Conservation (phyloP, 2,113 vertebrate species). For the Cettia cetti region DNA sequence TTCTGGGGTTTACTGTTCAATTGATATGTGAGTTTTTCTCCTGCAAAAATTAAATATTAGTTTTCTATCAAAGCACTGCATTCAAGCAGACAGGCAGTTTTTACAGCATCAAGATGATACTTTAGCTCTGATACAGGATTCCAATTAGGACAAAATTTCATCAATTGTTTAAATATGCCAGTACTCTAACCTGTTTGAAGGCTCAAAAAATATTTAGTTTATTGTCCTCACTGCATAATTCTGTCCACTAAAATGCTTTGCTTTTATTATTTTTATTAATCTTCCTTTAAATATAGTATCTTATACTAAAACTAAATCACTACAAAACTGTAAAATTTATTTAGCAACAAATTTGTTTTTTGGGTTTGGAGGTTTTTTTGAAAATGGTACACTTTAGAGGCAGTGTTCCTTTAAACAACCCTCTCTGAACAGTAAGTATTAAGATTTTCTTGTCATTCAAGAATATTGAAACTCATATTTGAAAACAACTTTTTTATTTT, state of each 20-base stretch:
- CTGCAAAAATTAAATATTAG: background rate
- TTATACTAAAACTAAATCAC: background rate
- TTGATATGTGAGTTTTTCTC: background rate
- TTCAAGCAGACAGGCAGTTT: background rate
- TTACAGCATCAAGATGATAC: background rate
- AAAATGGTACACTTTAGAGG: background rate
- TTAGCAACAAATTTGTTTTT: background rate
- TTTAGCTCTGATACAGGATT: background rate
- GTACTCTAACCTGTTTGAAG: background rate
- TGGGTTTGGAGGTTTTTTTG: background rate
- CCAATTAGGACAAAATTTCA: background rate
- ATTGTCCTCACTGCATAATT: background rate
- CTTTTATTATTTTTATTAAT: background rate
- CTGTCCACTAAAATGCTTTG: background rate
- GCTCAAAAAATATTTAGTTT: background rate
- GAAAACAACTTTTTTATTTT: slow-evolving; percentile 7
- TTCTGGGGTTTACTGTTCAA: background rate
- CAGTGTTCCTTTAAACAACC: background rate
- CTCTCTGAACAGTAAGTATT: background rate
- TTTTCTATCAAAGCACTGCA: background rate
- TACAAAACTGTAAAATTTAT: background rate
- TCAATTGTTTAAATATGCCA: background rate
- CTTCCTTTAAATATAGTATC: background rate
- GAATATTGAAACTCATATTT: slow-evolving; percentile 31
- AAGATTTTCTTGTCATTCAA: slow-evolving; percentile 34